Evolutionary conservation across 2,888 invertebrate species (phyloP).

Genomic region (Ypsolopha sequella): DNA sequence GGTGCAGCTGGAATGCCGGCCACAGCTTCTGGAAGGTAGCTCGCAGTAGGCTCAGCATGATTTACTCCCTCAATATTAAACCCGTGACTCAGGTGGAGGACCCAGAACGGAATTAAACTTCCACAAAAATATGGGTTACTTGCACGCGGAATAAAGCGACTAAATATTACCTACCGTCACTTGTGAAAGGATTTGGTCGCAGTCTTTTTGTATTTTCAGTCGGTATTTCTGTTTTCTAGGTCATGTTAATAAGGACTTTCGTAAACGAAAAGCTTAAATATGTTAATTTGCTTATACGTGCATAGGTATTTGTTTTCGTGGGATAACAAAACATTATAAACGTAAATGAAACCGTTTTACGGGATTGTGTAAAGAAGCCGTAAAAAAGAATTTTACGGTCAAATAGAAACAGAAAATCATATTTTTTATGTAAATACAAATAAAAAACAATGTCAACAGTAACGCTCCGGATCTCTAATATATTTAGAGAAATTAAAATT

Average conservation of each 20-base stretch:
- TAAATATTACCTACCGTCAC: too few relatives aligned
- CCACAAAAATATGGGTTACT: constrained; percentile 34
- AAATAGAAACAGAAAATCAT: constrained; percentile 18
- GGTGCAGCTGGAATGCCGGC: not conserved
- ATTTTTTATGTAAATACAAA: constrained; percentile 14
- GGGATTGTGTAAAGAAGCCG: constrained; percentile 12
- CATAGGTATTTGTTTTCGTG: too few relatives aligned
- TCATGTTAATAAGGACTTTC: too few relatives aligned
- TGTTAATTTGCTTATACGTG: too few relatives aligned
- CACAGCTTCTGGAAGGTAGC: constrained; percentile 29
- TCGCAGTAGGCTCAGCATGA: constrained; percentile 26
- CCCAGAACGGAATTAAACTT: constrained; percentile 45
- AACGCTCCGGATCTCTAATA: constrained; percentile 15
- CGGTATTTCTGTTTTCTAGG: too few relatives aligned
- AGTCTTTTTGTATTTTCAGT: too few relatives aligned
- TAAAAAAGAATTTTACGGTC: not conserved
- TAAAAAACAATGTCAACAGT: constrained; percentile 19
- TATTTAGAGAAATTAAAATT: constrained; percentile 16
- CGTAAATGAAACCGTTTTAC: not conserved
- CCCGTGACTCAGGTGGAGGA: constrained; percentile 38
- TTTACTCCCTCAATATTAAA: constrained; percentile 49
- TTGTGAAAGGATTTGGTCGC: too few relatives aligned
- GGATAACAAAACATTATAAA: too few relatives aligned
- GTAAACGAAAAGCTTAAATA: too few relatives aligned
- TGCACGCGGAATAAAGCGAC: not conserved